phyloP scores from a whole-genome alignment of 2,797 vertebrate species.

The Anisognathus igniventris region DNA sequence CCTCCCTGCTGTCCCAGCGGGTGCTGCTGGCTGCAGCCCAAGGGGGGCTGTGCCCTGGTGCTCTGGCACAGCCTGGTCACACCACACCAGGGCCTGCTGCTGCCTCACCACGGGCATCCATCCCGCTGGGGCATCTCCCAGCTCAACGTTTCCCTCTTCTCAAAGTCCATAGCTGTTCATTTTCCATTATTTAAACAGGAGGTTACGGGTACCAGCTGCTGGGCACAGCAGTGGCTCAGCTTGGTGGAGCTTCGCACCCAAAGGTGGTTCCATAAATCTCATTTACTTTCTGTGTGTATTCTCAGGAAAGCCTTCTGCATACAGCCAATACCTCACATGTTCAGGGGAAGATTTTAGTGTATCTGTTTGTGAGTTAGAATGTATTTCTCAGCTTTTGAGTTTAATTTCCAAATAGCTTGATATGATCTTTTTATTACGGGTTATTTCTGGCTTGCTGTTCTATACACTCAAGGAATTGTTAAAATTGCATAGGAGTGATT shows the following conservation, averaged over 20 bases:
- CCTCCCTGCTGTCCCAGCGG: background rate
- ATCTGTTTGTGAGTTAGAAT: conserved; percentile 58
- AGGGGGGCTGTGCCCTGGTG: background rate
- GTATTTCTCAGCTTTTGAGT: conserved; percentile 60
- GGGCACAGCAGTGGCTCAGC: conserved; percentile 48
- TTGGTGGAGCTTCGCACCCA: conserved; percentile 3
- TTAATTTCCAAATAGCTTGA: conserved; percentile 59
- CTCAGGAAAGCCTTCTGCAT: conserved; percentile 70
- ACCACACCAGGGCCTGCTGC: background rate
- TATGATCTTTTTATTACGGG: conserved; percentile 60
- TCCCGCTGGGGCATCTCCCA: background rate
- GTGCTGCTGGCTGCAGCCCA: background rate
- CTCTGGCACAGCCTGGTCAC: background rate
- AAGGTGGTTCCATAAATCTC: conserved; percentile 1
- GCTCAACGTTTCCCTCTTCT: background rate
- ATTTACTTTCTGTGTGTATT: background rate
- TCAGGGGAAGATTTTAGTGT: conserved; percentile 40
- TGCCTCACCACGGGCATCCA: background rate
- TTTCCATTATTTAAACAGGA: conserved; percentile 35
- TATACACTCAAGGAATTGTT: background rate
- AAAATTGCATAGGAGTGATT: conserved; percentile 33
- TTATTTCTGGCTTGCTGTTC: conserved; percentile 62
- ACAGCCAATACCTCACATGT: conserved; percentile 61
- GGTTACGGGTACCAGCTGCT: conserved; percentile 71
- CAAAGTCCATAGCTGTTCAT: background rate